Conservation (phyloP, 2,113 vertebrate species). For the Platysteira castanea region DNA sequence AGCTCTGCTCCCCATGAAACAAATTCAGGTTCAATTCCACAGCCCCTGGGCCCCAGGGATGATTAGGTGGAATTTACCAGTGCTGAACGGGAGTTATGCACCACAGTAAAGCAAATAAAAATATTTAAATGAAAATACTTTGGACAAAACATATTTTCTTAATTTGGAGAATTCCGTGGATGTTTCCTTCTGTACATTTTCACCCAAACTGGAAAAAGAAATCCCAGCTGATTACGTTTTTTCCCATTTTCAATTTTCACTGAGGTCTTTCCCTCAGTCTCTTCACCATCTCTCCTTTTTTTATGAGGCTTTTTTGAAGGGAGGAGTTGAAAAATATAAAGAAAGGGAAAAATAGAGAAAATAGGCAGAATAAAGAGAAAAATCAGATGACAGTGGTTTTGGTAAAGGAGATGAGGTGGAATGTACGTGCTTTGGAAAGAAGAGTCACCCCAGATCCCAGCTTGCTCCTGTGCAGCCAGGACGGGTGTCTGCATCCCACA, state of each 20-base stretch:
- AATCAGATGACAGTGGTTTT: neutral
- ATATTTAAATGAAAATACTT: neutral
- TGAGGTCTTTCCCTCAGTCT: neutral
- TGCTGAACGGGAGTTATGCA: rapidly evolving
- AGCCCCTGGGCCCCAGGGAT: neutral
- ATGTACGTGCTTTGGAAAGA: neutral
- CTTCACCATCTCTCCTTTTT: neutral
- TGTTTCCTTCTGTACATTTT: neutral
- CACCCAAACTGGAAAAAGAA: neutral
- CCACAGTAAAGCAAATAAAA: neutral
- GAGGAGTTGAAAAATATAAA: neutral
- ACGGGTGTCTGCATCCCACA: neutral
- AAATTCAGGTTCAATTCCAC: neutral
- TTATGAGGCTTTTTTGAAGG: neutral
- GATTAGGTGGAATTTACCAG: neutral
- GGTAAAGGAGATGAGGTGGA: neutral
- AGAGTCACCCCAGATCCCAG: neutral
- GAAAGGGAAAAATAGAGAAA: neutral
- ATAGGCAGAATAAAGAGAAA: neutral
- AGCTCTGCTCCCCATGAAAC: neutral
- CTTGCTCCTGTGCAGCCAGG: neutral
- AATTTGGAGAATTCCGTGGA: neutral
- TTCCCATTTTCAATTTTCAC: neutral
- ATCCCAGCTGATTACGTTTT: neutral
- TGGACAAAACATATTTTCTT: neutral